phyloP scores from a whole-genome alignment of 2,888 invertebrate genomes.

The Macrophya annulata region DNA sequence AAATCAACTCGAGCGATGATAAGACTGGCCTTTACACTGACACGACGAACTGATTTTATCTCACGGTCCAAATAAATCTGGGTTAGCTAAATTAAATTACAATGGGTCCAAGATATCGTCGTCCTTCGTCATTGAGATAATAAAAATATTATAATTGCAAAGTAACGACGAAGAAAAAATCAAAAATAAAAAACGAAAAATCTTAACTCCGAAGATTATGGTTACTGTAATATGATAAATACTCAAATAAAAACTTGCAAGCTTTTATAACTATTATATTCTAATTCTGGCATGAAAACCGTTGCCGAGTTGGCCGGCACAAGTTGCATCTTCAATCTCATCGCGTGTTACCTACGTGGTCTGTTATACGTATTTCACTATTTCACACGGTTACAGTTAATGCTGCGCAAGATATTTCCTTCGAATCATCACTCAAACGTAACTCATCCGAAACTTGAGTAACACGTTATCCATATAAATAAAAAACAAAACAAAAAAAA shows the following conservation, averaged over 20 bases:
- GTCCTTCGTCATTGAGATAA: not conserved
- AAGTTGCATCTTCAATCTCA: slow-evolving; percentile 25
- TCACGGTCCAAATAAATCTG: slow-evolving; percentile 6
- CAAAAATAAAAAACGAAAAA: not conserved
- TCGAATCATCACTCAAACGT: not conserved
- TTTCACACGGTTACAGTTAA: slow-evolving; percentile 3
- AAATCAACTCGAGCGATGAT: slow-evolving; percentile 40
- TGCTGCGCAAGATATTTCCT: not conserved
- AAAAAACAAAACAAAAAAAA: not conserved
- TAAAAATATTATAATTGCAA: not conserved
- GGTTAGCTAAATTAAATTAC: not conserved
- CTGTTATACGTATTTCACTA: slow-evolving; percentile 26
- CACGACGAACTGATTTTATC: slow-evolving; percentile 9
- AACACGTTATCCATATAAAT: not conserved
- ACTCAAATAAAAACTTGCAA: not conserved
- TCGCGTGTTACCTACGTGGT: not conserved
- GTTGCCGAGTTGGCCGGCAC: slow-evolving; percentile 42
- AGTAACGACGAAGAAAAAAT: not conserved
- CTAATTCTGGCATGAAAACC: slow-evolving; percentile 45
- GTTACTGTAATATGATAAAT: not conserved
- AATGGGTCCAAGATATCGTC: slow-evolving; percentile 5
- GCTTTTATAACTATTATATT: slow-evolving; percentile 44
- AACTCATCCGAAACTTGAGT: not conserved
- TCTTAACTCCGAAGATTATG: not conserved
- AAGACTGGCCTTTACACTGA: slow-evolving; percentile 12